A percentile compares a stretch with the other conserved stretches of the same genome.
These are phyloP conservation scores for Elanoides forficatus DNA, from an alignment of 2,113 vertebrate species.

Conservation along the genomic window DNA sequence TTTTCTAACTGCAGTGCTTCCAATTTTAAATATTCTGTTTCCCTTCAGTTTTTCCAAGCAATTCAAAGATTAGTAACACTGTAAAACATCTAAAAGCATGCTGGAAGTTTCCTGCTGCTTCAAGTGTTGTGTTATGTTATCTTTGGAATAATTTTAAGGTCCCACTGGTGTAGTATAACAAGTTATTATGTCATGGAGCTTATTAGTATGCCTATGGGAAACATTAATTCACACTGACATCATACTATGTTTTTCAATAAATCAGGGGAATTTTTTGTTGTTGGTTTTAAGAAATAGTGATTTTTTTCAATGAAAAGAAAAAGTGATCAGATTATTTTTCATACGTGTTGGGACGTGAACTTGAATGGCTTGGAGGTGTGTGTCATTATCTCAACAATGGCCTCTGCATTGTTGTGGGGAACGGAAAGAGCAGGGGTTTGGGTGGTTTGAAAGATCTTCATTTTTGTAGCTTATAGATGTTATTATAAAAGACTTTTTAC, in stretches of 20 bases:
- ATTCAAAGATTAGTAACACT: slow-evolving; percentile 84
- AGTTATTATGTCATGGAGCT: slow-evolving; percentile 82
- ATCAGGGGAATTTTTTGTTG: slow-evolving; percentile 33
- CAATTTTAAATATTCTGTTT: slow-evolving; percentile 82
- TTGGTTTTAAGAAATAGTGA: slow-evolving; percentile 40
- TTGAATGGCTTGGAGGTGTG: background rate
- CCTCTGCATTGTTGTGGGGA: slow-evolving; percentile 1
- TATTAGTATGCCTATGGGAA: slow-evolving; percentile 81
- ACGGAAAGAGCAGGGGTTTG: slow-evolving; percentile 41
- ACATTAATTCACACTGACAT: slow-evolving; percentile 78
- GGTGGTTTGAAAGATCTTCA: slow-evolving; percentile 60
- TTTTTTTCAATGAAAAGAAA: slow-evolving; percentile 8
- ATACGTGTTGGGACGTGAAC: background rate
- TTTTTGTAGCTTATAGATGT: slow-evolving; percentile 66
- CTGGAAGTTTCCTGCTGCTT: slow-evolving; percentile 88
- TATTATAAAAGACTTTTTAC: slow-evolving; percentile 67
- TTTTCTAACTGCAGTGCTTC: slow-evolving; percentile 69
- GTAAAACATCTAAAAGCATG: slow-evolving; percentile 84
- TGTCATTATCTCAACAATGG: background rate
- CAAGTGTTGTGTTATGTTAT: slow-evolving; percentile 84
- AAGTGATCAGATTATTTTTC: slow-evolving; percentile 45
- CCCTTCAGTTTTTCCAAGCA: slow-evolving; percentile 76
- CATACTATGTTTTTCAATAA: slow-evolving; percentile 71
- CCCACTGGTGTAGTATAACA: slow-evolving; percentile 79
- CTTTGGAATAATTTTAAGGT: slow-evolving; percentile 85